Percentiles rank a stretch among this genome's conserved stretches.
Evolutionary conservation across 2,113 vertebrate genomes (phyloP).

Genomic region (Apaloderma vittatum): DNA sequence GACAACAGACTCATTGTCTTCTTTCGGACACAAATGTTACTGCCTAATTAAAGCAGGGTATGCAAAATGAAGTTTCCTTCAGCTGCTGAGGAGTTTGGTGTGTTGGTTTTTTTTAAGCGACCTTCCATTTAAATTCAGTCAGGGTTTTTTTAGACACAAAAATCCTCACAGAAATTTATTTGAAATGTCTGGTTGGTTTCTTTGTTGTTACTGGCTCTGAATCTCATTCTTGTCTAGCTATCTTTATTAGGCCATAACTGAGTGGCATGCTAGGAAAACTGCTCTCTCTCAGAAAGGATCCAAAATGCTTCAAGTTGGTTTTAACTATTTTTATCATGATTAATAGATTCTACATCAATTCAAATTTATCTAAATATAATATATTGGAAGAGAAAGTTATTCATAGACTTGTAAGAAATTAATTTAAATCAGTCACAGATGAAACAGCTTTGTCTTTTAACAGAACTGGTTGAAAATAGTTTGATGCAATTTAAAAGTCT

Average conservation of each 20-base stretch:
- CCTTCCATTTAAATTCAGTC: not conserved
- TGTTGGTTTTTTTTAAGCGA: not conserved
- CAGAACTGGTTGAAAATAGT: not conserved
- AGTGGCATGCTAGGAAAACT: not conserved
- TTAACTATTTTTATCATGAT: not conserved
- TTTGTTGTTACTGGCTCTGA: not conserved
- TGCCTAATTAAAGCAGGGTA: not conserved
- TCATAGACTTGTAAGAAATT: not conserved
- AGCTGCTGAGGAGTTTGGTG: not conserved
- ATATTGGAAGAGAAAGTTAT: not conserved
- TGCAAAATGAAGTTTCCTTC: constrained; percentile 7
- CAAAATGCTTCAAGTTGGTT: not conserved
- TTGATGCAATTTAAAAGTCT: not conserved
- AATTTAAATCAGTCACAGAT: not conserved
- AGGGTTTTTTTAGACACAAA: constrained; percentile 11
- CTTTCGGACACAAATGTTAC: not conserved
- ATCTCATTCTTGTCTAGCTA: not conserved
- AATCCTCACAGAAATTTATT: constrained; percentile 18
- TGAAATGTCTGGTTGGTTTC: constrained; percentile 14
- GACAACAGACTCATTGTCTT: not conserved
- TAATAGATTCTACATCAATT: not conserved
- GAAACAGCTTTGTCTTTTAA: not conserved
- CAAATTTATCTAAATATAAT: not conserved
- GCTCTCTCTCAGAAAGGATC: not conserved
- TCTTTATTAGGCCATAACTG: not conserved